Base-by-base conservation (phyloP, 1,140 invertebrate species). In the Aphis craccivora region DNA sequence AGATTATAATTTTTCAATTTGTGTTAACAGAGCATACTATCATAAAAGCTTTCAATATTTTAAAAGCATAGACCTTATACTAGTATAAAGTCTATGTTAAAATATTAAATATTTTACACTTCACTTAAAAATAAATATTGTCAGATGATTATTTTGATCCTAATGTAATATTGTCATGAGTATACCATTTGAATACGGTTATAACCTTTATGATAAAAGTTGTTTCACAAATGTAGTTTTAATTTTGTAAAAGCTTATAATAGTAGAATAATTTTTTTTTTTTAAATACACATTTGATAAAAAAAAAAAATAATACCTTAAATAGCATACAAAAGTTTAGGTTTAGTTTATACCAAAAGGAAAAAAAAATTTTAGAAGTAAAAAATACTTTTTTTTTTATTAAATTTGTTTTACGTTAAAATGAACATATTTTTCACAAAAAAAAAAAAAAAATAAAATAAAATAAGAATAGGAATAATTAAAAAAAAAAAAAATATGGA, bases 361-460 rank as follows among this genome's bases (percentile, higher is more conserved):
- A 40, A 40, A 90, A 90, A 37, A 90, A 37, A 35, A 14, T 43
- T 43, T 90, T 48, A 43, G 53, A 90, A 67, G 53, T 90, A 90
- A 90, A 90, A 60, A 90, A 89, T 60, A 90, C 25, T 55, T 90
- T 18, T 51, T 55, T 90, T 60, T 30, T 89, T 90, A 55, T 90
- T 37, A 60, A 60, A 67, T 67, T 67, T 40, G 25, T 55, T 90
- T 90, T 60, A 60, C n/a, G 89, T 90, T 90, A 60, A 90, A 90
- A 60, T 90, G 35, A 90, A 90, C 53, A 90, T 55, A 43, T 40
- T 55, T 90, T 90, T 90, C 53, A 90, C 89, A 90, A 60, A 60
- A 60, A 55, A 88, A 51, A 60, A 90, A 55, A 88, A 35, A 37
- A 40, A 30, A 7, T 40, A 40, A 40, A 40, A 40, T 40, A 60